Evolutionary conservation across 2,888 invertebrate species (phyloP).

Genomic region (Blomia tropicalis): DNA sequence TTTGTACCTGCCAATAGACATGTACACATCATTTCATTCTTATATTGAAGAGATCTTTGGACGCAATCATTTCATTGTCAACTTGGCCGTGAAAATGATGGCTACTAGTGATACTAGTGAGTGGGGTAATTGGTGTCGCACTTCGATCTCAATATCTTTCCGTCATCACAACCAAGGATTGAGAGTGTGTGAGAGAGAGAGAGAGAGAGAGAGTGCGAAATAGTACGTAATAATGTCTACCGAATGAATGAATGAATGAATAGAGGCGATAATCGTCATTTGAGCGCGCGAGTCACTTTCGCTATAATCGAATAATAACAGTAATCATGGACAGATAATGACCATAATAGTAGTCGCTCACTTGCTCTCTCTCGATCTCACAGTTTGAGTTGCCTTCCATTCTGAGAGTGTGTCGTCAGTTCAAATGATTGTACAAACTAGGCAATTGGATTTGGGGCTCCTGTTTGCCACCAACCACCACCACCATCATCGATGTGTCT

Average conservation of each 20-base stretch:
- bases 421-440: too few relatives aligned
- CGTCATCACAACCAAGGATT: not conserved
- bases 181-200: not conserved
- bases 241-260: too few relatives aligned
- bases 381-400: too few relatives aligned
- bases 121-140: conserved; percentile 7
- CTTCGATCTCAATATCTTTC: not conserved
- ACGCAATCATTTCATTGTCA: conserved; percentile 3
- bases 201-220: conserved; percentile 2
- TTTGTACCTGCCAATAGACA: too few relatives aligned
- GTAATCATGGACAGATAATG: conserved; percentile 4
- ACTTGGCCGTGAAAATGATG: not conserved
- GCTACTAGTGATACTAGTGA: not conserved
- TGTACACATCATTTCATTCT: too few relatives aligned
- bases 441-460: too few relatives aligned
- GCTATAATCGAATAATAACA: conserved; percentile 10
- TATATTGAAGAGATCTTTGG: too few relatives aligned
- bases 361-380: too few relatives aligned
- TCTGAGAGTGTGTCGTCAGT: not conserved
- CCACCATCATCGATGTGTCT: too few relatives aligned
- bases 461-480: too few relatives aligned
- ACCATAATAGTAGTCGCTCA: too few relatives aligned
- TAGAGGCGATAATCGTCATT: conserved; percentile 12
- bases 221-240: too few relatives aligned
- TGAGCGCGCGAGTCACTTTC: conserved; percentile 7